Evolutionary conservation across 2,113 vertebrate genomes (phyloP), one percentile per base, ranked within the genome.

Genomic region (Gopherus evgoodei): DNA sequence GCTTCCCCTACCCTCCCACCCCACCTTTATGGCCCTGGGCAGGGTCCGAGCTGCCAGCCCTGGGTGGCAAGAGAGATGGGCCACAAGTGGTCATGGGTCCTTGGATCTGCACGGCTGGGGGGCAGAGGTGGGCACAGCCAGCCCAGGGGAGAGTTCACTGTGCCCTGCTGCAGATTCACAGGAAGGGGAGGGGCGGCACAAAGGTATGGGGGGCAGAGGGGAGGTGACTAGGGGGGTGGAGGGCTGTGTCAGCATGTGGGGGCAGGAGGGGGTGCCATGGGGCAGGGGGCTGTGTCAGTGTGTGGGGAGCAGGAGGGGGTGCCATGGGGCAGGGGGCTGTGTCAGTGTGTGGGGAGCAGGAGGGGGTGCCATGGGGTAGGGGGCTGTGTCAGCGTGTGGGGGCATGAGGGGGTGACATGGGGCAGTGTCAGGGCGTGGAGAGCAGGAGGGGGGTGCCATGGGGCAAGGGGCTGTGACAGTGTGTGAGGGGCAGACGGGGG

Each of bases 401-500:
- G 3, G n/a, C 38, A 38, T 22, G 24, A 83, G 52, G 13, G 14
- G 54, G 81, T 29, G 38, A 49, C 22, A 19, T 24, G 49, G 54
- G 19, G 24, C 1, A 44, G 72, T 16, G 52, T 19, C n/a, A 5
- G 19, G 5, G 2, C 2, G 4, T n/a, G 7, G 25, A 9, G 53
- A 2, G 3, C 47, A 52, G 49, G 17, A n/a, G 59, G 27, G 27
- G 12, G 27, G 27, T 59, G 57, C 53, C 16, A 29, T 6, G 12
- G 27, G 57, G 57, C 22, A 56, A 8, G 47, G 47, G 8, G 47
- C 47, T 47, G 54, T 3, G 29, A 11, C 17, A 17, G 54, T 5
- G 35, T 14, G 35, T 6, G 49, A 11, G 49, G 49, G 2, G 11
- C 3, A 49, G 49, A 11, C 12, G 14, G 42, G 53, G 47, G 56